Base-by-base conservation (phyloP, 1,140 invertebrate species). In the Zeugodacus cucurbitae region DNA sequence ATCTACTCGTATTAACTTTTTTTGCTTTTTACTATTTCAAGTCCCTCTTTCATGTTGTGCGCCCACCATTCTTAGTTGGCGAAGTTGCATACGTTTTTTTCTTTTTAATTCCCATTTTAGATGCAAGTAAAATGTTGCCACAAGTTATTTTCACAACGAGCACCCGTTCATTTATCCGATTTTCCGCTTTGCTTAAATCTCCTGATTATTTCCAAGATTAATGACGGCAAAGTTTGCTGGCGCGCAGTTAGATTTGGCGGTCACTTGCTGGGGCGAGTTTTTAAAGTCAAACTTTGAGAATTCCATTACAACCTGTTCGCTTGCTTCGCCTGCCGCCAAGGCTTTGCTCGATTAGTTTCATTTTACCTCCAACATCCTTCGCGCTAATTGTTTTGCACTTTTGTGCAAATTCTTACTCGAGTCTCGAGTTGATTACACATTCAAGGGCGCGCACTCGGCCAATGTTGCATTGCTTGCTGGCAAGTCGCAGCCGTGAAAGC, bases 401-500 rank as follows among this genome's bases (percentile, higher is more conserved):
- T 82, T 82, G 74, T 22, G 11, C 32, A 29, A 82, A 48, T 82
- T 82, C 41, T 37, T 70, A 2, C 22, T 70, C n/a, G n/a, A n/a
- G n/a, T 44, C 41, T 48, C 20, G 26, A 54, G 74, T 82, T 82
- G 41, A 82, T 82, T 82, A 82, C 74, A 48, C 48, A 82, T 82
- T 82, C 74, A 82, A 82, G 74, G n/a, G 74, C 41, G 67, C 34
- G 74, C 74, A 82, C 74, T 82, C 4, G 14, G 41, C 41, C 20
- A 82, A 82, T 48, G 74, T 82, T 82, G 74, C 41, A 82, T 29
- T 82, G 37, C 48, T 17, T 29, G 0, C 32, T 22, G 22, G 10
- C 32, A 70, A 34, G 32, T 20, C 10, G 2, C 14, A 54, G 48
- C 0, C 48, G 48, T 54, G 48, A 4, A 17, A 4, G 14, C 14